Evolutionary conservation across 2,113 vertebrate genomes (phyloP).

Genomic region (Leucoraja erinaceus): DNA sequence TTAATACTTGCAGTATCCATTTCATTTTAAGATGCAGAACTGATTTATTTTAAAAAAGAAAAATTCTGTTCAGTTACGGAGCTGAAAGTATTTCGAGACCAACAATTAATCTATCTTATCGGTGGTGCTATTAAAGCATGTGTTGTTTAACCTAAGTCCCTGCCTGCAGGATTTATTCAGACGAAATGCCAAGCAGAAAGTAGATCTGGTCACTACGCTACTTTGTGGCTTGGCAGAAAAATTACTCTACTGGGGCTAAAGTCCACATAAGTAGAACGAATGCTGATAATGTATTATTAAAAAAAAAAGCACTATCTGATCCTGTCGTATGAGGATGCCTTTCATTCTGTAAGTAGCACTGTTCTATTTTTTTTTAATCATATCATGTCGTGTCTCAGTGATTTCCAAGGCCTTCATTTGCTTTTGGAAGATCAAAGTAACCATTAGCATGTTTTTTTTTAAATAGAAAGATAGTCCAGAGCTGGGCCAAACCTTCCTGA

Average conservation of each 20-base stretch:
- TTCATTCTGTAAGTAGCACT: not conserved
- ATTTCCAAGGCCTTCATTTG: not conserved
- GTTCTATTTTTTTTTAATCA: not conserved
- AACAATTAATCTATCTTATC: not conserved
- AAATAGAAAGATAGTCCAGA: not conserved
- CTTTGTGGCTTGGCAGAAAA: not conserved
- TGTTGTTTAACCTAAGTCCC: not conserved
- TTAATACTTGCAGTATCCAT: not conserved
- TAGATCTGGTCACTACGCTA: not conserved
- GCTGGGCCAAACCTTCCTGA: not conserved
- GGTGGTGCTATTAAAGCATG: not conserved
- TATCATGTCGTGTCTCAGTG: not conserved
- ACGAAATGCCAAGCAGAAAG: not conserved
- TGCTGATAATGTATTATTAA: not conserved
- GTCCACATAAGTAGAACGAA: not conserved
- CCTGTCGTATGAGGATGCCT: not conserved
- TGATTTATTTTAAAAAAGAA: not conserved
- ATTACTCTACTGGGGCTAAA: not conserved
- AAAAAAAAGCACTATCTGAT: not conserved
- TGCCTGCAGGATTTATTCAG: slow-evolving; percentile 20
- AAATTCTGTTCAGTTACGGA: not conserved
- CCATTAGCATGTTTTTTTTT: slow-evolving; percentile 4
- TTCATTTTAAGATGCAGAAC: not conserved
- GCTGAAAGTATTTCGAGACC: not conserved
- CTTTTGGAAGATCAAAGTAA: slow-evolving; percentile 1